phyloP scores from a whole-genome alignment of 2,113 vertebrate species.

The Ceyx margarethae region DNA sequence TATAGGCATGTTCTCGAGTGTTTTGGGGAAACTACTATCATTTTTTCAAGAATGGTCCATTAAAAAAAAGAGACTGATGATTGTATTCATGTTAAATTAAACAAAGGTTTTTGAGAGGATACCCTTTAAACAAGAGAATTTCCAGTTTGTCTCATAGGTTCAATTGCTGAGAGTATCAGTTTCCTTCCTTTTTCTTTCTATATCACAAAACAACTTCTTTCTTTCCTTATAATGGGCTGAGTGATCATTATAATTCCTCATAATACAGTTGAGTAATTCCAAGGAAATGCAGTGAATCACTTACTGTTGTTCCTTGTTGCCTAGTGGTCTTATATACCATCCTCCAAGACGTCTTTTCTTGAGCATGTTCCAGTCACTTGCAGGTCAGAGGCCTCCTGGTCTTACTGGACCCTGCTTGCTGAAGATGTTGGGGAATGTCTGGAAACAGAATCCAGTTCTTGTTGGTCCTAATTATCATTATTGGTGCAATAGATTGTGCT shows the following conservation, averaged over 20 bases:
- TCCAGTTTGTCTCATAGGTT: not conserved
- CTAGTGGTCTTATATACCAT: accelerated
- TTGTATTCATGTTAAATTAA: not conserved
- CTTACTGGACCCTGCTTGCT: accelerated
- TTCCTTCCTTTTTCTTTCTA: not conserved
- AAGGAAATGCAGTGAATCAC: not conserved
- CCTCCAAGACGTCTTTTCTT: not conserved
- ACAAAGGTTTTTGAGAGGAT: not conserved
- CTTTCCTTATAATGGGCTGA: not conserved
- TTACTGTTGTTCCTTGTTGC: not conserved
- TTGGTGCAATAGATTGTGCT: not conserved
- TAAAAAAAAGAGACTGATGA: not conserved
- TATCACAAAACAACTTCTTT: not conserved
- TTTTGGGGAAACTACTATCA: not conserved
- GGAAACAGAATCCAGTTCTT: not conserved
- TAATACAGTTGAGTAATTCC: not conserved
- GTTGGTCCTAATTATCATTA: not conserved
- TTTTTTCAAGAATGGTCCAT: not conserved
- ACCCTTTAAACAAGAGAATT: not conserved
- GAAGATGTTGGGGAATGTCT: not conserved
- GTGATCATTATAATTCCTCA: not conserved
- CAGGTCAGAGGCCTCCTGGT: not conserved
- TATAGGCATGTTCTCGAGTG: not conserved
- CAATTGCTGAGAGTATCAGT: not conserved
- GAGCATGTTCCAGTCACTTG: accelerated